These are phyloP conservation scores for Acleris holmiana DNA, from an alignment of 2,888 invertebrate species.

Conservation along the genomic window DNA sequence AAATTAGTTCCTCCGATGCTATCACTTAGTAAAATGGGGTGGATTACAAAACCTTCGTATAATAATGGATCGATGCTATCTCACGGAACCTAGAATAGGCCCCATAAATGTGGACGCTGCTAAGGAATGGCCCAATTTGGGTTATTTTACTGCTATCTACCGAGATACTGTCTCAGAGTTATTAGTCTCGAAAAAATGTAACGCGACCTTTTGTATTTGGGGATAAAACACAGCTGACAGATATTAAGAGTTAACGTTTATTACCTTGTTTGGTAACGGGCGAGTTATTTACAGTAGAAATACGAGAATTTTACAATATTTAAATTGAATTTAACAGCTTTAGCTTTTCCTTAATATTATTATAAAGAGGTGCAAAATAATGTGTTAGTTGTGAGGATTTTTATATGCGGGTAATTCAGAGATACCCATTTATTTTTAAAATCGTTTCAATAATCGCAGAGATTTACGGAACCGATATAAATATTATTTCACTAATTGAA, in stretches of 20 bases:
- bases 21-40: constrained; percentile 21
- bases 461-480: no score
- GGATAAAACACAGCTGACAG: constrained; percentile 36
- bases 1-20: constrained; percentile 13
- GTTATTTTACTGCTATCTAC: constrained; percentile 74
- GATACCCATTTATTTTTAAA: no score
- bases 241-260: constrained; percentile 37
- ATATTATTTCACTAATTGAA: no score
- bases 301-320: neutral
- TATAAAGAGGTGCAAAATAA: no score
- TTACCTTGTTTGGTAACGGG: constrained; percentile 28
- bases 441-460: no score
- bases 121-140: constrained; percentile 73
- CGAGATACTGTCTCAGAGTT: constrained; percentile 65
- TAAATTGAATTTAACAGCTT: neutral
- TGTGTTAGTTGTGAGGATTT: no score
- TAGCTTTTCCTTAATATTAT: neutral
- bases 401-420: no score
- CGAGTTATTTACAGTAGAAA: neutral
- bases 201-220: constrained; percentile 52
- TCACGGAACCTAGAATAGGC: constrained; percentile 54
- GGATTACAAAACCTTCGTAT: constrained; percentile 41
- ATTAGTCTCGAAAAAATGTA: constrained; percentile 70
- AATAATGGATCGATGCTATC: constrained; percentile 58
- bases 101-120: constrained; percentile 62